Evolutionary conservation across 2,797 vertebrate species (phyloP).

Genomic region (Thunnus albacares): DNA sequence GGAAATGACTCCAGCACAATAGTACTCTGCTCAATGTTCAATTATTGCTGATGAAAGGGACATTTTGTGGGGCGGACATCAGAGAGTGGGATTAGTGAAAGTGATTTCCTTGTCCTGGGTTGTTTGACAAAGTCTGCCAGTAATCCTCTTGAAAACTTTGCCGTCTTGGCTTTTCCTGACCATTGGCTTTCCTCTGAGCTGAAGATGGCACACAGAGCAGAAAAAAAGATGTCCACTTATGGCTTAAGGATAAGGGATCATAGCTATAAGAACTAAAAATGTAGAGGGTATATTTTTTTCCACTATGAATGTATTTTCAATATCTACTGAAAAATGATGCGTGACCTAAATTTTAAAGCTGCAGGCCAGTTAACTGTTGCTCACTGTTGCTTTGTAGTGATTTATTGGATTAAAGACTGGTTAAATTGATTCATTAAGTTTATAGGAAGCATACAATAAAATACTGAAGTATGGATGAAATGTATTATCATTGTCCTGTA

Average conservation of each 20-base stretch:
- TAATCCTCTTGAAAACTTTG: conserved; percentile 83
- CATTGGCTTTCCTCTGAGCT: conserved; percentile 62
- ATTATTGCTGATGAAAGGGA: conserved; percentile 87
- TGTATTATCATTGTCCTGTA: conserved; percentile 25
- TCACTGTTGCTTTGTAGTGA: background rate
- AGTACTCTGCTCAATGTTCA: conserved; percentile 77
- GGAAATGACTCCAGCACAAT: conserved; percentile 70
- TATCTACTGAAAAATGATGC: background rate
- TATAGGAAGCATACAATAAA: conserved; percentile 44
- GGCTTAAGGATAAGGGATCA: conserved; percentile 9
- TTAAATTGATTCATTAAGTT: conserved; percentile 42
- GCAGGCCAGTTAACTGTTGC: background rate
- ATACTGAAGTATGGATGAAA: conserved; percentile 9
- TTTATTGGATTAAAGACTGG: conserved; percentile 15
- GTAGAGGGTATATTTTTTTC: background rate
- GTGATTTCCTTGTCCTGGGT: conserved; percentile 81
- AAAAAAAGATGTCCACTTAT: conserved; percentile 19
- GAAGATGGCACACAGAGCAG: conserved; percentile 50
- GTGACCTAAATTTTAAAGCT: conserved; percentile 26
- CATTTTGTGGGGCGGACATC: conserved; percentile 82
- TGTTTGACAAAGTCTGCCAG: conserved; percentile 83
- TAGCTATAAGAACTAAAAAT: conserved; percentile 14
- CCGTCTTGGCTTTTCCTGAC: conserved; percentile 63
- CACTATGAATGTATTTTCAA: conserved; percentile 2
- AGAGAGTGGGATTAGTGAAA: conserved; percentile 84